Conservation (phyloP, 2,113 vertebrate genomes). For the Petaurus breviceps region DNA sequence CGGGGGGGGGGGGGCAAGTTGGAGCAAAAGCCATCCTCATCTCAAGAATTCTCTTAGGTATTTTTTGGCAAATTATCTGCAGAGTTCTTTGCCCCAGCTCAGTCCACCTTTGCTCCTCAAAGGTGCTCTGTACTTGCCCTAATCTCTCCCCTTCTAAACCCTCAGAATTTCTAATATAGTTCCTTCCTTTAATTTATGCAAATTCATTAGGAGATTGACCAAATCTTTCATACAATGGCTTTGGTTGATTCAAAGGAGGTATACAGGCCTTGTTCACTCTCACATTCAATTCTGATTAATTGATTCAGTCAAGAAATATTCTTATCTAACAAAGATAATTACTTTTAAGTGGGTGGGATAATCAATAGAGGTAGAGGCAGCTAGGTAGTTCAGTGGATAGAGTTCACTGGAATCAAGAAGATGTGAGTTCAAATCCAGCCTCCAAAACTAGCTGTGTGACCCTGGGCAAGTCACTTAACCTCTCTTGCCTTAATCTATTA, state of each 20-base stretch:
- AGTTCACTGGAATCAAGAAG: too few relatives aligned
- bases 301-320: background rate
- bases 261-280: background rate
- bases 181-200: background rate
- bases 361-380: background rate
- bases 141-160: background rate
- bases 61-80: background rate
- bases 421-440: too few relatives aligned
- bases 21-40: background rate
- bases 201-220: background rate
- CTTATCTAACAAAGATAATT: background rate
- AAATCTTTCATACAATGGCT: background rate
- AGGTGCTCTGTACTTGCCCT: background rate
- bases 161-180: background rate
- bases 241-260: background rate
- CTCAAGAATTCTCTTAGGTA: background rate
- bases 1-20: background rate
- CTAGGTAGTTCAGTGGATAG: too few relatives aligned
- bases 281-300: background rate
- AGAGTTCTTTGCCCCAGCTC: background rate
- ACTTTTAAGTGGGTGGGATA: background rate
- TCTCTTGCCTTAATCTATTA: too few relatives aligned
- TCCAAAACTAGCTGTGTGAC: too few relatives aligned
- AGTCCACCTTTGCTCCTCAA: background rate
- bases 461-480: too few relatives aligned